Evolutionary conservation across 2,888 invertebrate species (phyloP).

Genomic region (Spodoptera littoralis): DNA sequence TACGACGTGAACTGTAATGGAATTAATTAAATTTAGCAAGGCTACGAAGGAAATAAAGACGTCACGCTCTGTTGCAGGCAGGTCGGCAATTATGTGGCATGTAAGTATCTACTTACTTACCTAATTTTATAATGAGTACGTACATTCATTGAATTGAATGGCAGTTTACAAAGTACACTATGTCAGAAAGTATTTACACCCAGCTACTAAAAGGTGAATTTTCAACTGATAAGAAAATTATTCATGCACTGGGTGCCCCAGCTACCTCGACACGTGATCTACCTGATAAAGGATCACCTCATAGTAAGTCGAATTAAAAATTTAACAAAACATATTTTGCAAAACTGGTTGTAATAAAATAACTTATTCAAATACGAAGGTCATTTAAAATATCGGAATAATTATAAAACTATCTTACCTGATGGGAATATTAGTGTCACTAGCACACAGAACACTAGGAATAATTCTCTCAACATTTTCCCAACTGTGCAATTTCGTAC

Average conservation of each 20-base stretch:
- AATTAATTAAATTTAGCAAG: slow-evolving; percentile 25
- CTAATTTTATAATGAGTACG: not conserved
- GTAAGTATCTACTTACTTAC: not conserved
- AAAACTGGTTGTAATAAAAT: slow-evolving; percentile 10
- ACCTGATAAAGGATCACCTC: too few species aligned
- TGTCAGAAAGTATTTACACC: too few species aligned
- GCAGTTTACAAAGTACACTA: too few species aligned
- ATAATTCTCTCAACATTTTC: slow-evolving; percentile 84
- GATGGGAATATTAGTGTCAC: slow-evolving; percentile 72
- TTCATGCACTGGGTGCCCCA: too few species aligned
- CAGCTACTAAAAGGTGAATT: too few species aligned
- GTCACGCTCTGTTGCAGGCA: slow-evolving; percentile 22
- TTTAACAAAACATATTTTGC: slow-evolving; percentile 4
- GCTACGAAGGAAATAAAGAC: slow-evolving; percentile 5
- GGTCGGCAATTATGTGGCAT: slow-evolving; percentile 1
- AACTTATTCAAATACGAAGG: slow-evolving; percentile 27
- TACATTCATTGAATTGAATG: not conserved
- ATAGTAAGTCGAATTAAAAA: not conserved
- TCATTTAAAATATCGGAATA: not conserved
- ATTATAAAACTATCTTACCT: slow-evolving; percentile 69
- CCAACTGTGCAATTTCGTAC: slow-evolving; percentile 72
- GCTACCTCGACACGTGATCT: too few species aligned
- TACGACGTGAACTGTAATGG: too few species aligned
- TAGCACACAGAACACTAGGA: slow-evolving; percentile 74
- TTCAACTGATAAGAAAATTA: too few species aligned